Conservation (phyloP, 1,140 invertebrate genomes). For the Lordiphosa collinella region DNA sequence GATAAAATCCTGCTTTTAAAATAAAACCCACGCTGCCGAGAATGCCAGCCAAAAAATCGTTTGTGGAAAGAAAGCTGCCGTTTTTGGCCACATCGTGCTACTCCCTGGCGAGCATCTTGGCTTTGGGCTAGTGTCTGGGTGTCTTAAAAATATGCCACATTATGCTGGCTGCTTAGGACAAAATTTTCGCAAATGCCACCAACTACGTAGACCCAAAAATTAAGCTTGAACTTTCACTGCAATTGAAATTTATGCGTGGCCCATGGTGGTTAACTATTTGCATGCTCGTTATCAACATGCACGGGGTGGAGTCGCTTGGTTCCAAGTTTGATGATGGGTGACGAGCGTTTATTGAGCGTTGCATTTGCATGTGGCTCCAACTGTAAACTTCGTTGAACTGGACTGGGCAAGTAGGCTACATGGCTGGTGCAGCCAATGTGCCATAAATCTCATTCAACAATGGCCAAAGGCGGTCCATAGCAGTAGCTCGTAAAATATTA, state of each 20-base stretch:
- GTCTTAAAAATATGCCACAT: conserved; percentile 52
- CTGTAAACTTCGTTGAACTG: conserved; percentile 39
- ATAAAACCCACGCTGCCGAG: conserved; percentile 36
- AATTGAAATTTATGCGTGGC: conserved; percentile 61
- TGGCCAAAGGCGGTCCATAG: conserved; percentile 37
- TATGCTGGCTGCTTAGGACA: conserved; percentile 18
- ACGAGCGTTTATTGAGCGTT: conserved; percentile 28
- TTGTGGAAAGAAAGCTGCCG: conserved; percentile 19
- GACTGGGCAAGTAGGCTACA: conserved; percentile 55
- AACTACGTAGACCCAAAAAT: conserved; percentile 27
- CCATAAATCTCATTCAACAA: conserved; percentile 32
- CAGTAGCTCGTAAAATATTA: conserved; percentile 72
- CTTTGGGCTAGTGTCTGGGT: conserved; percentile 9
- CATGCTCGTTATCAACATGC: conserved; percentile 12
- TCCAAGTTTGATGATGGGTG: conserved; percentile 50
- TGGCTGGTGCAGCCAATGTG: conserved; percentile 10
- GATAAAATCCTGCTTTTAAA: conserved; percentile 49
- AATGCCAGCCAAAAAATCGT: neutral
- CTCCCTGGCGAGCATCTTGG: conserved; percentile 22
- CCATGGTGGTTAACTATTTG: conserved; percentile 17
- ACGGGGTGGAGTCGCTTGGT: conserved; percentile 18
- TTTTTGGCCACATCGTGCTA: neutral
- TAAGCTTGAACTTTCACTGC: conserved; percentile 64
- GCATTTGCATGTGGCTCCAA: conserved; percentile 35
- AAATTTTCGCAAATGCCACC: conserved; percentile 3